These are phyloP conservation scores for Palythoa heliodiscus DNA, from an alignment of 92 coral and sea anemone genomes.

Conservation along the genomic window DNA sequence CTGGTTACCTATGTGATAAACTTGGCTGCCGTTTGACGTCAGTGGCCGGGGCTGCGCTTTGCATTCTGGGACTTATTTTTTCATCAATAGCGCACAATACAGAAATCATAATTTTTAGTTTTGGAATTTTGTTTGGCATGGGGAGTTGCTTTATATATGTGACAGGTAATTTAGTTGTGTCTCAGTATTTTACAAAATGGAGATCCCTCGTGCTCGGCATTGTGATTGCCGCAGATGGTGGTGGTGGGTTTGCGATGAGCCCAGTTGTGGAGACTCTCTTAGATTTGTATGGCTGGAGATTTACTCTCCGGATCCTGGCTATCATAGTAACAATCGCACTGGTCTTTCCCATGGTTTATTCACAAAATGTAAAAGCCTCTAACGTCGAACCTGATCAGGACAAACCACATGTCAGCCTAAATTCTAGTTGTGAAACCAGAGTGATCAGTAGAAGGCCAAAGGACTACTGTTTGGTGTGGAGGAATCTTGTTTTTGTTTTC, in stretches of 20 bases:
- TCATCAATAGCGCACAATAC: slow-evolving; percentile 35
- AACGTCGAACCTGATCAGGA: background rate
- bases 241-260: slow-evolving; percentile 32
- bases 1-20: slow-evolving; percentile 34
- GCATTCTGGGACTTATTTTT: slow-evolving; percentile 27
- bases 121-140: slow-evolving; percentile 27
- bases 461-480: slow-evolving; percentile 33
- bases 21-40: slow-evolving; percentile 39
- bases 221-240: slow-evolving; percentile 33
- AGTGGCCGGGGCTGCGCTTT: slow-evolving; percentile 12
- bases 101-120: slow-evolving; percentile 19
- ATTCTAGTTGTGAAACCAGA: background rate
- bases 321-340: background rate
- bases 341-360: slow-evolving; percentile 28
- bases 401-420: background rate
- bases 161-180: slow-evolving; percentile 29
- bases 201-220: slow-evolving; percentile 35
- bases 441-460: background rate
- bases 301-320: slow-evolving; percentile 6
- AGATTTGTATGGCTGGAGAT: slow-evolving; percentile 16
- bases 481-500: slow-evolving; percentile 15
- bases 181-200: slow-evolving; percentile 34
- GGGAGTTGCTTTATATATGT: slow-evolving; percentile 28
- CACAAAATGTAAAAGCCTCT: slow-evolving; percentile 3
- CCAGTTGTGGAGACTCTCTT: slow-evolving; percentile 9